A percentile compares a stretch with the other conserved stretches of the same genome.
Conservation (phyloP, 2,888 invertebrate species). For the Drosophila borealis region DNA sequence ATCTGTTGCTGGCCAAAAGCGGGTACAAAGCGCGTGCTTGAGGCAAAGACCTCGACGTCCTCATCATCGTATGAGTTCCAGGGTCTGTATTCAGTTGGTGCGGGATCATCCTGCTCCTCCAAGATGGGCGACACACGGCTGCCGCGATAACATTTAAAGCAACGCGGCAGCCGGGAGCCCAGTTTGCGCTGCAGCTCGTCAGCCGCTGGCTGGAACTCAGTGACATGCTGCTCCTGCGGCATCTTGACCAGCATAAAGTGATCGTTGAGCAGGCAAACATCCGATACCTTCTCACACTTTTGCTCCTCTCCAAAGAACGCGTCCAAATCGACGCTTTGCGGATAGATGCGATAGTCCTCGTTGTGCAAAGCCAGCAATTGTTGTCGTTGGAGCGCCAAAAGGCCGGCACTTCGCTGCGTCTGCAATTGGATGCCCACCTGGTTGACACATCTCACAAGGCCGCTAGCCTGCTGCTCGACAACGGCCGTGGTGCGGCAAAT, state of each 20-base stretch:
- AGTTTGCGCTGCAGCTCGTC: slow-evolving; percentile 11
- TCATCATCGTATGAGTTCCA: slow-evolving; percentile 39
- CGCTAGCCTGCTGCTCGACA: slow-evolving; percentile 21
- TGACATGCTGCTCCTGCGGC: slow-evolving; percentile 45
- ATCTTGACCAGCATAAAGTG: slow-evolving; percentile 83
- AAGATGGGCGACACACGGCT: slow-evolving; percentile 68
- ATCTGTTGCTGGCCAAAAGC: slow-evolving; percentile 16
- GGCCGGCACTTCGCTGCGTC: slow-evolving; percentile 17
- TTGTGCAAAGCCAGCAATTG: slow-evolving; percentile 9
- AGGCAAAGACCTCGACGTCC: slow-evolving; percentile 62
- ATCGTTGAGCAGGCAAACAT: slow-evolving; percentile 82
- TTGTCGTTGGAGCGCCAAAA: slow-evolving; percentile 23
- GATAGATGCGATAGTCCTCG: slow-evolving; percentile 71
- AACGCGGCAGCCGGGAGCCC: slow-evolving; percentile 53
- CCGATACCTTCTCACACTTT: slow-evolving; percentile 72
- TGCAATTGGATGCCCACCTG: slow-evolving; percentile 12
- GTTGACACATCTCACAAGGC: slow-evolving; percentile 31
- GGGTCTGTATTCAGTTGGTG: slow-evolving; percentile 7
- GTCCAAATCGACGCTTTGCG: slow-evolving; percentile 68
- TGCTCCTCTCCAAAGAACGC: slow-evolving; percentile 71
- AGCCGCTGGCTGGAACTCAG: slow-evolving; percentile 2
- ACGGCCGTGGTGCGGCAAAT: slow-evolving; percentile 21
- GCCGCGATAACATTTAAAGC: slow-evolving; percentile 64
- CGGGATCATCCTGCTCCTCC: slow-evolving; percentile 54
- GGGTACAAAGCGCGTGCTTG: slow-evolving; percentile 52